Evolutionary conservation across 2,113 vertebrate genomes (phyloP), one percentile per base, ranked within the genome.

Genomic region (Dromaius novaehollandiae): DNA sequence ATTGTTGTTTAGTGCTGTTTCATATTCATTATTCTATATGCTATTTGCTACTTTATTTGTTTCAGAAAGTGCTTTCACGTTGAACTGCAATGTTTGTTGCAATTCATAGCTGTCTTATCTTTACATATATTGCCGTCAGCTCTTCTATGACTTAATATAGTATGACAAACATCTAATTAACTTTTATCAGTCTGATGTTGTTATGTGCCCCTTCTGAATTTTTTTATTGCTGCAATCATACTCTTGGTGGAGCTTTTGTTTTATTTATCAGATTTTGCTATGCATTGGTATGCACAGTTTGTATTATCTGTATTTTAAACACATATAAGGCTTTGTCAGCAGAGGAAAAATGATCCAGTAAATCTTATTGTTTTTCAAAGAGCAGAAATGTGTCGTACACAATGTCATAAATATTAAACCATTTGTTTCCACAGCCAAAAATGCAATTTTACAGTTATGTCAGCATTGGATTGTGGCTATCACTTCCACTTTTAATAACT

Each of bases 211-310:
- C 26, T 93, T 75, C 73, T 53, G 63, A 61, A 84, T 89, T 83
- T 96, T 86, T 82, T 84, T 88, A 82, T 19, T 93, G 20, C 85
- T 96, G n/a, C 69, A 93, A 15, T 74, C 76, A 78, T 93, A 89
- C 71, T 97, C 91, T 97, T 97, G 96, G 93, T 96, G 90, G 96
- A 95, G 76, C 87, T 94, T 98, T 97, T 97, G 84, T 96, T 97
- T 88, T 96, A 96, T 97, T 93, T 95, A 95, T 95, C 48, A 74
- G 60, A 82, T 90, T 95, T 82, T 83, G 15, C 15, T 95, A 77
- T 65, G 46, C 53, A 69, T 64, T 40, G 69, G 34, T 77, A 95
- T 82, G 50, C 46, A 75, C 12, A 2, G 1, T 19, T 89, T 94
- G 85, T 96, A 77, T 90, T 94, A 70, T 96, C 77, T 87, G 50